Base-by-base conservation (phyloP, 23 tunicate species). In the Phallusia fumigata region DNA sequence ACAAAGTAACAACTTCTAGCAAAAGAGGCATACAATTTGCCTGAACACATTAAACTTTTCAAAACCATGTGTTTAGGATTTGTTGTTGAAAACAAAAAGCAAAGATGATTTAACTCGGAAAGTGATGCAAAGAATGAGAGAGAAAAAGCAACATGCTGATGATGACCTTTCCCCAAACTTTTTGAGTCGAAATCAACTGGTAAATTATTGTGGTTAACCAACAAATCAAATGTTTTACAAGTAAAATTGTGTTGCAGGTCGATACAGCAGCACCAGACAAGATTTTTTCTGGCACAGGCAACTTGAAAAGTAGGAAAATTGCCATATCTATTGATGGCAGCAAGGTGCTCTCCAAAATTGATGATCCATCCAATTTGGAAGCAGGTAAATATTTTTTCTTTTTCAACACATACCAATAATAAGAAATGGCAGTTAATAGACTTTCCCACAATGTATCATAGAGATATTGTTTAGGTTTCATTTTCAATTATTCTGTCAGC, bases 61-160 rank as follows among this genome's bases (percentile, higher is more conserved):
- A 40, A 40, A 3, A 40, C 10, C n/a, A n/a, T 40, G 47, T 40
- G 47, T 10, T 3, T 10, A 40, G 47, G 47, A 40, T 40, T 40
- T 40, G 47, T 40, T 40, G 47, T 40, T 40, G 47, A 58, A 58
- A 58, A 58, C 86, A 8, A 87, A 88, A 77, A 84, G 91, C 81
- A 93, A 88, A 40, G 97, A 93, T 84, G 97, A 93, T 53, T 76
- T 93, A n/a, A 93, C 97, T 19, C 65, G 97, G 64, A 93, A 93
- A 80, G 69, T 93, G 65, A 87, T 88, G 97, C 97, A 93, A 45
- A 69, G 91, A 65, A 93, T 93, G 97, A 80, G 76, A 26, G 97
- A 93, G 73, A 93, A 93, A 47, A 88, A 88, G 72, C 88, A 84
- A 35, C 84, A 75, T 26, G 97, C 52, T 22, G 95, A 81, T 0